Conservation (phyloP, 2,113 vertebrate species). For the Globicephala melas region DNA sequence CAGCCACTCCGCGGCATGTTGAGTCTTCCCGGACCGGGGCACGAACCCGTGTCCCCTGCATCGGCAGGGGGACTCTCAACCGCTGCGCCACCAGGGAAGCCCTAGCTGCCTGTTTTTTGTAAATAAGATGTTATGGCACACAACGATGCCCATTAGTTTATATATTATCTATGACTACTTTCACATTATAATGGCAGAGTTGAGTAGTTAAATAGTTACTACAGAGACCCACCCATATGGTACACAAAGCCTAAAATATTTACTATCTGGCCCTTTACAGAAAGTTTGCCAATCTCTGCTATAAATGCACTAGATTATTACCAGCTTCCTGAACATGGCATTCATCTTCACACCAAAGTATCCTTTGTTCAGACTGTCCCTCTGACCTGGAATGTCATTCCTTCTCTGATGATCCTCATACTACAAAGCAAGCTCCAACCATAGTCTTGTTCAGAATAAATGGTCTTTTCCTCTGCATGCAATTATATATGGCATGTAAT, state of each 20-base stretch:
- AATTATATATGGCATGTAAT: constrained; percentile 13
- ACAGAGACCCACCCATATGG: background rate
- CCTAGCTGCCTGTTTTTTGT: background rate
- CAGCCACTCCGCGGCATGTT: too few relatives aligned
- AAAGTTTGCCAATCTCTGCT: background rate
- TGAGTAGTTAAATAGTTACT: background rate
- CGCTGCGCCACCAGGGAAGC: too few relatives aligned
- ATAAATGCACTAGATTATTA: background rate
- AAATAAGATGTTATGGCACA: constrained; percentile 32
- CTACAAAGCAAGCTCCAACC: background rate
- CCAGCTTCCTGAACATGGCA: background rate
- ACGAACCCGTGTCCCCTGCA: too few relatives aligned
- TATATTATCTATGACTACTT: background rate
- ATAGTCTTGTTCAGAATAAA: background rate
- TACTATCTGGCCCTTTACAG: background rate
- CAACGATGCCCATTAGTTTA: background rate
- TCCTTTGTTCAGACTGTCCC: background rate
- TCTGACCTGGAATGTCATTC: background rate
- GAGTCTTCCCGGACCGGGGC: too few relatives aligned
- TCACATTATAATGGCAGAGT: background rate
- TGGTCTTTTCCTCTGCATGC: background rate
- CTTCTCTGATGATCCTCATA: background rate
- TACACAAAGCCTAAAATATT: constrained; percentile 15
- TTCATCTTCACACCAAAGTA: background rate
- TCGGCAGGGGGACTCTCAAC: too few relatives aligned